Base-by-base conservation (phyloP, 2,113 vertebrate genomes). In the Myrmecobius fasciatus region DNA sequence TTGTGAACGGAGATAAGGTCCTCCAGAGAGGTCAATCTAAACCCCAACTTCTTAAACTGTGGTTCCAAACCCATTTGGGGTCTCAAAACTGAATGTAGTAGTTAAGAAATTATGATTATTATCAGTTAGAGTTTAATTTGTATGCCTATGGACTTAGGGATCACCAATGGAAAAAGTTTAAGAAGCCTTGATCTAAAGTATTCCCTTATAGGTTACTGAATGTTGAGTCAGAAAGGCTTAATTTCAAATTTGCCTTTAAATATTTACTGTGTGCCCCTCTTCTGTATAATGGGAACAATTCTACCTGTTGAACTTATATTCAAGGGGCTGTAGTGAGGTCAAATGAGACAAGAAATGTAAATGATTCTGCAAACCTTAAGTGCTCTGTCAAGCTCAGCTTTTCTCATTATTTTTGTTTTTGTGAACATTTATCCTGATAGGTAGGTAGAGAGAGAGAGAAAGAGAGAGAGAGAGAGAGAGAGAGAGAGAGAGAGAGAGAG, bases 11-110 rank as follows among this genome's bases (percentile, higher is more conserved):
- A 94, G 96, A 94, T 92, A 91, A 95, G 75, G 92, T 48, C 91
- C 56, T 60, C 92, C 53, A 96, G 93, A 94, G 94, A 95, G 91
- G 75, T 91, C 94, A 48, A 92, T 95, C 94, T 94, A 54, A 83
- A 93, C 91, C 9, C 49, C 49, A 6, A 51, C 49, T 51, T 51
- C 49, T 51, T 51, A 51, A 51, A 51, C 49, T 51, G 49, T 51
- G 49, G 1, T 51, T 51, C 49, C 49, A 51, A 51, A 51, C 6
- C 9, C 49, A 51, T 51, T 51, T 51, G 49, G 9, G 49, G 49
- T 51, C 9, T 51, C 49, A 51, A 51, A 51, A 51, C 9, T 51
- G 9, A 51, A 10, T 51, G 49, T 10, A 51, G 49, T 51, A 51
- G 49, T 51, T 51, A 51, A 51, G 49, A 51, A 51, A 51, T 51